These are phyloP conservation scores for Grapholita molesta DNA, from an alignment of 1,140 invertebrate genomes.

Conservation along the genomic window DNA sequence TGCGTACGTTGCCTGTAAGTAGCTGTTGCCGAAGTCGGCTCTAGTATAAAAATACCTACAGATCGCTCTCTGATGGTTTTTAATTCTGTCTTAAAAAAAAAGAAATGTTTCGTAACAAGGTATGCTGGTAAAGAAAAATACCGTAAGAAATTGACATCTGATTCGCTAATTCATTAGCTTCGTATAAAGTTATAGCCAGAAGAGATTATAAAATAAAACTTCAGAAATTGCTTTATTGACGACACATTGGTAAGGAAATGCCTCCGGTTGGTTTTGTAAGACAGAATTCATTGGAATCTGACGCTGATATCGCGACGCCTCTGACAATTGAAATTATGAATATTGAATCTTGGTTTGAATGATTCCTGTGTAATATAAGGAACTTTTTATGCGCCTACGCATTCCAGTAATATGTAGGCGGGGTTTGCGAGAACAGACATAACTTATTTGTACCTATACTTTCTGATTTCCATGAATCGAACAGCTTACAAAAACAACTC, in stretches of 20 bases:
- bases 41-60: too few relatives aligned
- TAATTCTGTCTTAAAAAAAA: too few relatives aligned
- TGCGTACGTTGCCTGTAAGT: too few relatives aligned
- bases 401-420: background rate
- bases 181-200: background rate
- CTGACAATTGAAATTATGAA: constrained; percentile 4
- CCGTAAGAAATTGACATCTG: constrained; percentile 6
- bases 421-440: background rate
- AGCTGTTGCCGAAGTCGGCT: too few relatives aligned
- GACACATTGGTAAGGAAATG: background rate
- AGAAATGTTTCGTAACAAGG: too few relatives aligned
- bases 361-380: background rate
- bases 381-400: background rate
- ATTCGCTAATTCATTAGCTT: background rate
- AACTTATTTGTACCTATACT: too few relatives aligned
- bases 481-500: too few relatives aligned
- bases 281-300: background rate
- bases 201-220: background rate
- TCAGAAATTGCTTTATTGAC: constrained; percentile 11
- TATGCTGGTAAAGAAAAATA: too few relatives aligned
- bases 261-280: background rate
- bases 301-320: background rate
- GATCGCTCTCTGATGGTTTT: too few relatives aligned
- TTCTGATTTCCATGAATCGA: too few relatives aligned
- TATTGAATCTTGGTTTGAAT: background rate